Base-by-base conservation (phyloP, 2,797 vertebrate species). In the Hypotaenidia okinawae region DNA sequence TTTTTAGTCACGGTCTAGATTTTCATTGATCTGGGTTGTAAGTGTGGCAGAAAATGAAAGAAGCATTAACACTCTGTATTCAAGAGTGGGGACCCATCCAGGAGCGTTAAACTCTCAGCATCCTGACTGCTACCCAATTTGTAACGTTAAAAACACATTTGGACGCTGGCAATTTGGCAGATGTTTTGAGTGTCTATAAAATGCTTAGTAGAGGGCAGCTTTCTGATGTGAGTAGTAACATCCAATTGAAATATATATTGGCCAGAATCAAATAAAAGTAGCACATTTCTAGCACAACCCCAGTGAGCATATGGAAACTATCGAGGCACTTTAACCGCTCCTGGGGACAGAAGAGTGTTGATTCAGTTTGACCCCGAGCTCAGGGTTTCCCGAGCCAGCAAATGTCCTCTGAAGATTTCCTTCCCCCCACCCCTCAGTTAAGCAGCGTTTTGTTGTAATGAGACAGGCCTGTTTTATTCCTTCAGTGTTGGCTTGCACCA, bases 91-190 rank as follows among this genome's bases (percentile, higher is more conserved):
- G 94, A 76, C 59, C 2, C 5, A 72, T 93, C 92, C 88, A 95
- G 93, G 55, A 89, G 89, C 59, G 69, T 84, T 84, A 87, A 92
- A 92, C 87, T 89, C 94, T 95, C 91, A 80, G 63, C 89, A 63
- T 97, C 91, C 88, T 83, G 85, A 95, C 85, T 92, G 57, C 96
- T 93, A 72, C 83, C 78, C 89, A 86, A 30, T 96, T 96, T 91
- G 90, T 86, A 79, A 66, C 88, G 88, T 97, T 94, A 94, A 97
- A 96, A 96, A 79, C 91, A 32, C 95, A 90, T 95, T 96, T 96
- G 90, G 85, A 76, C 92, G 91, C 89, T 96, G 91, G 74, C 95
- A 92, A 86, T 95, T 96, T 94, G 96, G 93, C 96, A 97, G 95
- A 94, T 94, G 88, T 94, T 93, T 87, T 80, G 81, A 90, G 73